phyloP scores from a whole-genome alignment of 1,140 invertebrate species.

The Heliconius congener region DNA sequence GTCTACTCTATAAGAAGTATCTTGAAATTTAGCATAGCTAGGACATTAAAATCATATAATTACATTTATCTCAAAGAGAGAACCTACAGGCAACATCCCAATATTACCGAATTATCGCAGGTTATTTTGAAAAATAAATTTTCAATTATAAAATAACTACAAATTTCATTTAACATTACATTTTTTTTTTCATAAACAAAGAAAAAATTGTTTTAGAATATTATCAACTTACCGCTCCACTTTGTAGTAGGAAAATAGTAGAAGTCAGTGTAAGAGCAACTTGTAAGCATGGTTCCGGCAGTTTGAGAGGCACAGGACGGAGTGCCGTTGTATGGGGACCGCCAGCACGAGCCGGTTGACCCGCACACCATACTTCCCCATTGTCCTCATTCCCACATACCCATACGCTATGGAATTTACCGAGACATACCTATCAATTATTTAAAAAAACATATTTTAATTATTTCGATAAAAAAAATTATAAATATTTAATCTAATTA shows the following conservation, averaged over 20 bases:
- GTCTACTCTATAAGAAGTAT: too few species aligned
- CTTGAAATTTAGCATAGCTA: too few species aligned
- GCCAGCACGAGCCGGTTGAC: constrained; percentile 88
- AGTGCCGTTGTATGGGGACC: constrained; percentile 83
- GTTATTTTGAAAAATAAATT: too few species aligned
- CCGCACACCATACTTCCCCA: constrained; percentile 86
- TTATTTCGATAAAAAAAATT: background rate
- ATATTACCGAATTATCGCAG: too few species aligned
- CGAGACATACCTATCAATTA: constrained; percentile 80
- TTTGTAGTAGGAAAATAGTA: constrained; percentile 84
- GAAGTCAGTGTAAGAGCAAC: constrained; percentile 84
- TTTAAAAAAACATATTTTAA: background rate
- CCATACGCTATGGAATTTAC: constrained; percentile 89
- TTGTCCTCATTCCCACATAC: constrained; percentile 67
- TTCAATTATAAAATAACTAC: background rate
- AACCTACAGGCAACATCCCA: too few species aligned
- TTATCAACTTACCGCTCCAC: constrained; percentile 67
- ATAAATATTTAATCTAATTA: background rate
- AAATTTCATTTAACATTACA: background rate
- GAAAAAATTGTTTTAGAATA: background rate
- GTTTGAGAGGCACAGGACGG: constrained; percentile 70
- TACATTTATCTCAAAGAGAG: too few species aligned
- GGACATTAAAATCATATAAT: too few species aligned
- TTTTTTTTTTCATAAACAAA: background rate
- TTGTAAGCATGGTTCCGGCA: constrained; percentile 60